These are phyloP conservation scores for Dioctria linearis DNA, from an alignment of 2,888 invertebrate species.

Conservation along the genomic window DNA sequence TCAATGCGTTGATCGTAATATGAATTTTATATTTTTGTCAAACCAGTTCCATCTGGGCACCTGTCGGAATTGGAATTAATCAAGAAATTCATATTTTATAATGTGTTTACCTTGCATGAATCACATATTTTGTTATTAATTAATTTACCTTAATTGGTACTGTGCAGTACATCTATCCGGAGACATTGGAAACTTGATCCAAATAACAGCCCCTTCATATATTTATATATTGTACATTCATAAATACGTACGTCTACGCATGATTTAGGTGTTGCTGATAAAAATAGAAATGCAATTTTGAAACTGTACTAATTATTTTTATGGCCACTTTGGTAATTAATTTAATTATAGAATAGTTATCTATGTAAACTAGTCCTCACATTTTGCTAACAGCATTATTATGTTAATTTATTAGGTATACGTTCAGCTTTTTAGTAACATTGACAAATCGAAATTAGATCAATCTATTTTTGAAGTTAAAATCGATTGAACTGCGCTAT, in stretches of 20 bases:
- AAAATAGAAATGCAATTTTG: not conserved
- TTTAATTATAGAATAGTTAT: not conserved
- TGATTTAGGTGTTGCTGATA: not conserved
- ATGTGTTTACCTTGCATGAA: not conserved
- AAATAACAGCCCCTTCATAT: not conserved
- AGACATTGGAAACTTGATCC: constrained; percentile 19
- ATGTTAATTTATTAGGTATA: not conserved
- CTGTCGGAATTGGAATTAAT: constrained; percentile 22
- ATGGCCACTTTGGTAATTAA: not conserved
- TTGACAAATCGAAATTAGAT: constrained; percentile 3
- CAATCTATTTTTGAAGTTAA: not conserved
- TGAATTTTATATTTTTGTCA: constrained; percentile 12
- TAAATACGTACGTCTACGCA: not conserved
- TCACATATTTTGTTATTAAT: not conserved
- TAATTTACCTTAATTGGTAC: not conserved
- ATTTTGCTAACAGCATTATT: not conserved
- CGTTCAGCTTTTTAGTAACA: not conserved
- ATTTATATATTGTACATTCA: too few species aligned
- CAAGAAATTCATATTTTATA: constrained; percentile 11
- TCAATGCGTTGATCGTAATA: not conserved
- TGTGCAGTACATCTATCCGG: not conserved
- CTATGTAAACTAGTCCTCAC: not conserved
- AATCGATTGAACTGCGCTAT: too few species aligned
- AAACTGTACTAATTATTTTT: not conserved
- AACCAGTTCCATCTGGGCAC: not conserved